Evolutionary conservation across 2,888 invertebrate genomes (phyloP), one percentile per base, ranked within the genome.

Genomic region (Dryobota labecula): DNA sequence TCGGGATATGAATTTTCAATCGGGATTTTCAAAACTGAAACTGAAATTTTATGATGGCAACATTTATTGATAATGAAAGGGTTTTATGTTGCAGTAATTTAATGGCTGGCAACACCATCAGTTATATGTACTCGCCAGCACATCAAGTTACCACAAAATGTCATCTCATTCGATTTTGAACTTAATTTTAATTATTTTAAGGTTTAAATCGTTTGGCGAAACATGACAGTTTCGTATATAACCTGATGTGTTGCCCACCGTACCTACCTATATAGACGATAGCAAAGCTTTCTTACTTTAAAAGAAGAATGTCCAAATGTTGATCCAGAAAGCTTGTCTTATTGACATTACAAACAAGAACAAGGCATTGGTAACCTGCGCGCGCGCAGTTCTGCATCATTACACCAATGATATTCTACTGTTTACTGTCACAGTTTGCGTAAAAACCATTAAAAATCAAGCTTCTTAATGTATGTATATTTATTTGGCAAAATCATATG

Each of bases 401-500:
- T 77, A 61, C 36, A 30, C 30, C 30, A n/a, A n/a, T 49, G 30
- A n/a, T n/a, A 61, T 38, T 30, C 51, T 43, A 57, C 38, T 67
- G 69, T 82, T 78, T 83, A 49, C 62, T 43, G 79, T 71, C 70
- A 74, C 41, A 63, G 79, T 64, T 66, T 67, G 66, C 27, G 69
- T 45, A n/a, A 33, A 6, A 78, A 49, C 13, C 53, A 61, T 70
- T 45, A 54, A 47, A 65, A 57, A 51, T 13, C 24, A 24, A 45
- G 30, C 38, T 38, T n/a, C 0, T 20, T 36, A 41, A 51, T 36
- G 5, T 43, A 41, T 7, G 1, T 0, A 1, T 60, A n/a, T 66
- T 27, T 60, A 9, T 75, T 56, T 36, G 36, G 24, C 20, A 20
- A 73, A 73, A 73, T 24, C 15, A 38, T 63, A 63, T 38, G 15